Conservation (phyloP, 2,888 invertebrate species). For the Meliscaeva auricollis region DNA sequence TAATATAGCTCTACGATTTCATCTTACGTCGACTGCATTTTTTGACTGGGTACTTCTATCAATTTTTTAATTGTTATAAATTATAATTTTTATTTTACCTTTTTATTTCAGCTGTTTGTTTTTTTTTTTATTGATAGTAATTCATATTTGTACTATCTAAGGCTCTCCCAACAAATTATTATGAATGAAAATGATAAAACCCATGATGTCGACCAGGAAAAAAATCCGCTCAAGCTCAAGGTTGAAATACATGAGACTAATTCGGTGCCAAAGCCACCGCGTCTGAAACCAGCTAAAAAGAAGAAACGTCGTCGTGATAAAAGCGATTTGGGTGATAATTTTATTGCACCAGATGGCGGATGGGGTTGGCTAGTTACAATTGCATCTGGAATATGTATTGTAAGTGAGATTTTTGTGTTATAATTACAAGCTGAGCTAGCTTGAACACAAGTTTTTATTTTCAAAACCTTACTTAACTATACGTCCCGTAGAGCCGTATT, state of each 20-base stretch:
- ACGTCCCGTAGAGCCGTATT: no score
- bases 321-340: slow-evolving; percentile 85
- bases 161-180: not conserved
- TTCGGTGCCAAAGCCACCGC: slow-evolving; percentile 21
- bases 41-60: no score
- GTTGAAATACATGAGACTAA: slow-evolving; percentile 58
- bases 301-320: slow-evolving; percentile 81
- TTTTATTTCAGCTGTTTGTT: slow-evolving; percentile 42
- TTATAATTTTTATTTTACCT: not conserved
- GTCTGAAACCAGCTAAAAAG: slow-evolving; percentile 64
- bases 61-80: no score
- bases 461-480: no score
- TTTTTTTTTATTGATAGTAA: no score
- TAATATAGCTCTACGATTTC: no score
- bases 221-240: no score
- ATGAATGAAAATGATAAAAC: slow-evolving; percentile 50
- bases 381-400: slow-evolving; percentile 90
- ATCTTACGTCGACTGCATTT: no score
- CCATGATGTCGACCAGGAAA: slow-evolving; percentile 57
- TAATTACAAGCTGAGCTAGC: no score
- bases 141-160: not conserved
- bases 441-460: no score
- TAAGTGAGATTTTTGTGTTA: slow-evolving; percentile 84
- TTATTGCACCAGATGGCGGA: slow-evolving; percentile 90
- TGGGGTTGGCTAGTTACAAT: slow-evolving; percentile 90